These are phyloP conservation scores for Polymixis lichenea DNA, from an alignment of 2,888 invertebrate genomes.

Conservation along the genomic window DNA sequence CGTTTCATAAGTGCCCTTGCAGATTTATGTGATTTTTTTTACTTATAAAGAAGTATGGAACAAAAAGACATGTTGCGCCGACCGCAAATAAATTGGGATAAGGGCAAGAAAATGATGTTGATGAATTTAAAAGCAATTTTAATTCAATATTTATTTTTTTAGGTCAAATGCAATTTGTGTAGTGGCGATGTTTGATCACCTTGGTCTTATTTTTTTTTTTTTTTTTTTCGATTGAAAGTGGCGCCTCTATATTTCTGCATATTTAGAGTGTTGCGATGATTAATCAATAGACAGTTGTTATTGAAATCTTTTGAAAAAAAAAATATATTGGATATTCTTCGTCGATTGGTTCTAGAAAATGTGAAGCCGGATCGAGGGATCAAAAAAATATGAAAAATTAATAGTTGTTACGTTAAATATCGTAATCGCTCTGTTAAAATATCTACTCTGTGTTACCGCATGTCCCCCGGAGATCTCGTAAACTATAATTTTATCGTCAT, in stretches of 20 bases:
- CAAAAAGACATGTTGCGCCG: background rate
- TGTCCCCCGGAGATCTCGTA: conserved; percentile 49
- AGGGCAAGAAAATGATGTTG: background rate
- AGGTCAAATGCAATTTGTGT: background rate
- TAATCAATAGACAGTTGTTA: background rate
- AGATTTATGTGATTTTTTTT: no score
- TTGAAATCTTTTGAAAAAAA: background rate
- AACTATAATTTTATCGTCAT: conserved; percentile 57
- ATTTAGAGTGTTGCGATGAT: background rate
- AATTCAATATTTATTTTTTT: background rate
- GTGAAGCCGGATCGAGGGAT: background rate
- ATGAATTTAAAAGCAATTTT: background rate
- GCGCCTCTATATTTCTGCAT: background rate
- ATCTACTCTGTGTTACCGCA: conserved; percentile 52
- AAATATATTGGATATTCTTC: background rate
- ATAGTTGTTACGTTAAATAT: no score
- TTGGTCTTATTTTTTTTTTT: no score
- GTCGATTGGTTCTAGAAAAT: background rate
- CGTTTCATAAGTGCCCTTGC: no score
- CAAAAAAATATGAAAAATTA: background rate
- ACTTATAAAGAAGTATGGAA: no score
- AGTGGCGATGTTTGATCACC: background rate
- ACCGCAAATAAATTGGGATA: background rate
- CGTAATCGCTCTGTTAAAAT: conserved; percentile 24
- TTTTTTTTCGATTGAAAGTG: no score